Evolutionary conservation across 2,797 vertebrate genomes (phyloP).

Genomic region (Salmo trutta): DNA sequence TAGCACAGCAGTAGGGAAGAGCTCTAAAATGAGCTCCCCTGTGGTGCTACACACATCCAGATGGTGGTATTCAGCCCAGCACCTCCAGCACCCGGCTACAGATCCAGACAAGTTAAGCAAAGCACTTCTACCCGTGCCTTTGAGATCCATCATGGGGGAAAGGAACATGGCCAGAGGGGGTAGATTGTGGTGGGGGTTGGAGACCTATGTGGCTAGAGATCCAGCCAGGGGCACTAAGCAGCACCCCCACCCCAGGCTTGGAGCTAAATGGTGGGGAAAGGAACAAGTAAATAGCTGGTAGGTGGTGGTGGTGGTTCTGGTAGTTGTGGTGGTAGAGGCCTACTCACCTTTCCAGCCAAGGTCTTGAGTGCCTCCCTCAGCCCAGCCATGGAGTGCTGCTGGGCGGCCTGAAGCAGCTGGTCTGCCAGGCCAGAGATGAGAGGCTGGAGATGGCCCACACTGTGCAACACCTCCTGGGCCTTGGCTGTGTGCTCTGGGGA

Average conservation of each 20-base stretch:
- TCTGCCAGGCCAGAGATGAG: conserved; percentile 89
- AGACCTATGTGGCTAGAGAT: neutral
- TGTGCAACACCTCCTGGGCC: conserved; percentile 94
- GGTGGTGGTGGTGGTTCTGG: neutral
- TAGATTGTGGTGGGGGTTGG: neutral
- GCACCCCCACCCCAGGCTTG: neutral
- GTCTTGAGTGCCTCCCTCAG: conserved; percentile 91
- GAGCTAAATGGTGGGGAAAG: neutral
- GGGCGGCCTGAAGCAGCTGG: conserved; percentile 90
- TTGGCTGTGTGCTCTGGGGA: conserved; percentile 96
- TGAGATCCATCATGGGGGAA: neutral
- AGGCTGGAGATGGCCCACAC: conserved; percentile 89
- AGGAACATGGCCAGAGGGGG: neutral
- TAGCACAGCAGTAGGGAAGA: no score
- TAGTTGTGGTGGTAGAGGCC: neutral
- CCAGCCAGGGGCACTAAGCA: neutral
- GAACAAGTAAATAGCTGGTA: neutral
- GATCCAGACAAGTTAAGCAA: no score
- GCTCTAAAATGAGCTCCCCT: no score
- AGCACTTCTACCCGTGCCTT: neutral
- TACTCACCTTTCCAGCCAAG: conserved; percentile 93
- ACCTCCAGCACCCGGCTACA: neutral
- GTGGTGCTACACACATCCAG: neutral
- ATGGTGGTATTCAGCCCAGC: conserved; percentile 12
- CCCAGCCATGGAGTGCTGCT: conserved; percentile 84